A percentile compares a stretch with the other conserved stretches of the same genome.
phyloP scores from a whole-genome alignment of 2,888 invertebrate genomes.

The Andricus quercusramuli region DNA sequence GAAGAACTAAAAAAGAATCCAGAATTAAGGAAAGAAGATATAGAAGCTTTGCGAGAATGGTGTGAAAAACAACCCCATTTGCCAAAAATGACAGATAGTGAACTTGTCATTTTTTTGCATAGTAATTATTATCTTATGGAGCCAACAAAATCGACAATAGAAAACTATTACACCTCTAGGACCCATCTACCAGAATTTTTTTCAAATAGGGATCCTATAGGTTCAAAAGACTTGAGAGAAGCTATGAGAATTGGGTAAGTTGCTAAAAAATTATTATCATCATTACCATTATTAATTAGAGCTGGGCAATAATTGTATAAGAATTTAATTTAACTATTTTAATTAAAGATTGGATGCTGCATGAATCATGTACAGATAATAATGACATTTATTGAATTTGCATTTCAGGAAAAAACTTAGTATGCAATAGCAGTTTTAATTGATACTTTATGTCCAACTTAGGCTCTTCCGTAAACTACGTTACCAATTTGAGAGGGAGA shows the following conservation, averaged over 20 bases:
- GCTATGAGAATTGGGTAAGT: slow-evolving; percentile 80
- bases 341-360: not conserved
- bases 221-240: slow-evolving; percentile 77
- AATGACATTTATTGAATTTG: not conserved
- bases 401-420: not conserved
- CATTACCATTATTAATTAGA: not conserved
- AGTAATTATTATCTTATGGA: slow-evolving; percentile 86
- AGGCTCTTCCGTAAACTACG: no score
- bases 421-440: no score
- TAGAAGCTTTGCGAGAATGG: slow-evolving; percentile 84
- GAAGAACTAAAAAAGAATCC: slow-evolving; percentile 83
- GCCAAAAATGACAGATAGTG: slow-evolving; percentile 81
- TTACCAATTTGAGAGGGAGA: no score
- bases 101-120: slow-evolving; percentile 84
- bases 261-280: not conserved
- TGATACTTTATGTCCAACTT: no score
- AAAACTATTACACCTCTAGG: slow-evolving; percentile 84
- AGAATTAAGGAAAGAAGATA: slow-evolving; percentile 82
- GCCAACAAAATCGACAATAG: slow-evolving; percentile 85
- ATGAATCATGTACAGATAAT: not conserved
- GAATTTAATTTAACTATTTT: not conserved
- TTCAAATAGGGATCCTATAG: slow-evolving; percentile 78
- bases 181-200: slow-evolving; percentile 81
- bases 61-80: slow-evolving; percentile 84
- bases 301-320: not conserved